Evolutionary conservation across 2,113 vertebrate species (phyloP), one percentile per base, ranked within the genome.

Genomic region (Ictidomys tridecemlineatus): DNA sequence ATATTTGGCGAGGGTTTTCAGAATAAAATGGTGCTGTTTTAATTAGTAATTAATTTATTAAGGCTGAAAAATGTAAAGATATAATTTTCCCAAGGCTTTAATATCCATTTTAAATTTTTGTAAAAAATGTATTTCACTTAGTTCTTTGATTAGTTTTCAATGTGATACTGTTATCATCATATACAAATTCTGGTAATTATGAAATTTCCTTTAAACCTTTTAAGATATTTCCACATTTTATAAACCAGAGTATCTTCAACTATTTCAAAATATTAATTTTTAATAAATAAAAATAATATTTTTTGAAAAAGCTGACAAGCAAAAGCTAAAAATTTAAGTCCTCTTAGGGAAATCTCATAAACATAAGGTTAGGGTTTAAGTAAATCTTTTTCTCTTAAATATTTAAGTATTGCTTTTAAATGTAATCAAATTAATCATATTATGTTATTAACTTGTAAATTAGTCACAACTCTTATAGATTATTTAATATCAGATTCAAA

Each of bases 251-350:
- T 73, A 69, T 56, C 13, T 9, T 48, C 34, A 88, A 65, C 48
- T 89, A 73, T 85, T 85, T 88, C 20, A 83, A 80, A 93, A 39
- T 92, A 18, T 76, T 56, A 77, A 67, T 85, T 93, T 92, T 85
- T 58, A 58, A 22, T 58, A 58, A 42, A 0, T 65, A 93, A 76
- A 32, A 24, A 32, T 32, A n/a, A 20, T 58, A 18, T 42, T 4
- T 9, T 30, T 34, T 12, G 0, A 39, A 77, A 94, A 94, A 96
- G 65, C 32, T 87, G 56, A 9, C 30, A 85, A 86, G 39, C 7
- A 72, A 95, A 93, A 94, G 18, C 58, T 80, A 72, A 95, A 18
- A 45, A 94, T 7, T 77, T 72, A 89, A 67, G n/a, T 28, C 58
- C 82, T 45, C 48, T 32, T 12, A 58, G 32, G 22, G 79, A 56